These are phyloP conservation scores for Holothuria scabra DNA, from an alignment of 53 echinoderm and acorn worm species.

Conservation along the genomic window DNA sequence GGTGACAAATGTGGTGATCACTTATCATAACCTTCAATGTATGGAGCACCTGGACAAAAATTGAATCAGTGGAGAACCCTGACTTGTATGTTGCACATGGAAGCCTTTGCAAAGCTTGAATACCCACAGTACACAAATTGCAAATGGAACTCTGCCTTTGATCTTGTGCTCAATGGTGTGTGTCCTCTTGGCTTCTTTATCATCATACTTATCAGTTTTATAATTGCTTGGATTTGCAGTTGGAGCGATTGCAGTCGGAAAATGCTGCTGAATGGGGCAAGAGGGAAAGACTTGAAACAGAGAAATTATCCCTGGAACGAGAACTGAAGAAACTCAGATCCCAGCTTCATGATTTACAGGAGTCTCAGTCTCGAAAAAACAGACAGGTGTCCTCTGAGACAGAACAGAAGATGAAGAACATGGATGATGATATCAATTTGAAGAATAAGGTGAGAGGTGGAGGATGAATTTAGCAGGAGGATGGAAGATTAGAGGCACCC, in stretches of 20 bases:
- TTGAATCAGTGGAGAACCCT: no score
- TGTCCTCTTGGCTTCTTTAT: no score
- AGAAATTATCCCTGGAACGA: slow-evolving; percentile 90
- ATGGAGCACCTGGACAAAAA: no score
- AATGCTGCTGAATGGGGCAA: slow-evolving; percentile 97
- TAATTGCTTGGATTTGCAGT: slow-evolving; percentile 52
- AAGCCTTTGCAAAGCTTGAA: no score
- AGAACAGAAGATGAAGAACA: slow-evolving; percentile 75
- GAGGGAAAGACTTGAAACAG: slow-evolving; percentile 91
- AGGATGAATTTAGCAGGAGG: not conserved
- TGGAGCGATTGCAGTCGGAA: slow-evolving; percentile 92
- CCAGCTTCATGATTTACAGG: slow-evolving; percentile 78
- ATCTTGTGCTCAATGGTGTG: no score
- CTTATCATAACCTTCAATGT: no score
- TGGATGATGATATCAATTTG: slow-evolving; percentile 73
- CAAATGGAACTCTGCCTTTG: no score
- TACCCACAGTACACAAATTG: no score
- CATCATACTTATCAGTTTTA: not conserved
- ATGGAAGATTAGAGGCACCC: no score
- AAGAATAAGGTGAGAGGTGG: slow-evolving; percentile 69
- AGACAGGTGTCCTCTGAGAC: slow-evolving; percentile 78
- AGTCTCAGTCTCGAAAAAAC: slow-evolving; percentile 77
- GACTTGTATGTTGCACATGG: no score
- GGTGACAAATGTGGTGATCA: no score
- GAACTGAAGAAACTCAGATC: slow-evolving; percentile 88